Evolutionary conservation across 2,797 vertebrate species (phyloP).

Genomic region (Staurois parvus): DNA sequence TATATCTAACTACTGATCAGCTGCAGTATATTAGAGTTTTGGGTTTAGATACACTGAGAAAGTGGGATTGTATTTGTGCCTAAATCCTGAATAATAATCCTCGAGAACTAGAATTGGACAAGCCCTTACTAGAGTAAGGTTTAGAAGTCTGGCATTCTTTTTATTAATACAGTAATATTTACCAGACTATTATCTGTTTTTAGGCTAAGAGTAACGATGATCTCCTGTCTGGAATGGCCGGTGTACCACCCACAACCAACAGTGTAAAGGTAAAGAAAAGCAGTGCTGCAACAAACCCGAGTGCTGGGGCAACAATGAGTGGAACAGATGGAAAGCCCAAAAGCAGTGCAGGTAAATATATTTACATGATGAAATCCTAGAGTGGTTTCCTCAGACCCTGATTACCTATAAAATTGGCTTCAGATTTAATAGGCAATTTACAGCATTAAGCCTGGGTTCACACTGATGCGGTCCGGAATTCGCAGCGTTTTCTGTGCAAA

Average conservation of each 20-base stretch:
- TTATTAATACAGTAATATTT: not conserved
- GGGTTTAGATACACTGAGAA: no score
- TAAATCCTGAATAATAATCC: no score
- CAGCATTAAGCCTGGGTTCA: no score
- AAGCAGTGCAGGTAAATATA: slow-evolving; percentile 41
- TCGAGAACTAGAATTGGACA: no score
- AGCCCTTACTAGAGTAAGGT: not conserved
- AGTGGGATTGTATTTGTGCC: no score
- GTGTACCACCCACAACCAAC: slow-evolving; percentile 80
- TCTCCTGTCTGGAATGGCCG: slow-evolving; percentile 88
- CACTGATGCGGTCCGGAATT: no score
- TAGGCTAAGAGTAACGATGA: slow-evolving; percentile 96
- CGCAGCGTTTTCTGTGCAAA: no score
- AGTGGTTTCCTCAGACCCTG: no score
- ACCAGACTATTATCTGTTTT: slow-evolving; percentile 58
- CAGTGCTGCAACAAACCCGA: slow-evolving; percentile 69
- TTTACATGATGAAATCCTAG: not conserved
- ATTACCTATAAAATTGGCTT: not conserved
- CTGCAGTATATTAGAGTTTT: no score
- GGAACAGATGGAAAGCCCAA: slow-evolving; percentile 37
- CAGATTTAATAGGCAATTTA: no score
- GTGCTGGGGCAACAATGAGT: slow-evolving; percentile 65
- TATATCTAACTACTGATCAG: no score
- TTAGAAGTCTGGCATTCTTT: not conserved
- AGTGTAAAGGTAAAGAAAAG: slow-evolving; percentile 88